phyloP scores from a whole-genome alignment of 2,113 vertebrate species.

The Struthio camelus region DNA sequence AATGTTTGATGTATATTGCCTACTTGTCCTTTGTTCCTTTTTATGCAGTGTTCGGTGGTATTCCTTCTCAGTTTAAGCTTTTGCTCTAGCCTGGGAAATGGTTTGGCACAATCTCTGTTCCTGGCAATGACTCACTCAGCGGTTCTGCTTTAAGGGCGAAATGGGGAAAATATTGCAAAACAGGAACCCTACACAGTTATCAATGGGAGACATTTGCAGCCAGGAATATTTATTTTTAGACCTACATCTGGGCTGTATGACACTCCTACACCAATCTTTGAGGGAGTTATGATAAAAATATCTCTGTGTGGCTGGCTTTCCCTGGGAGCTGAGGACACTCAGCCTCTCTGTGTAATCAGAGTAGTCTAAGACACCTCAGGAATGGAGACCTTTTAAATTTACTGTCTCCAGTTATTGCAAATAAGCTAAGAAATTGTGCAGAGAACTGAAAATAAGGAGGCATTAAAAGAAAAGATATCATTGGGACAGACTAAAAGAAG shows the following conservation, averaged over 20 bases:
- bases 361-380: neutral
- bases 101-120: neutral
- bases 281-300: conserved; percentile 34
- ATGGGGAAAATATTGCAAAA: neutral
- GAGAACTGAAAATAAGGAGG: neutral
- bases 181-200: neutral
- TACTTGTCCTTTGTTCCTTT: neutral
- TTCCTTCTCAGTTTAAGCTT: neutral
- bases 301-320: conserved; percentile 30
- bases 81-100: neutral
- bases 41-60: no score
- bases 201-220: neutral
- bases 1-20: neutral
- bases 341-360: neutral
- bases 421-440: neutral
- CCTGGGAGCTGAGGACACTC: neutral
- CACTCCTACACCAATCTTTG: neutral
- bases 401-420: neutral
- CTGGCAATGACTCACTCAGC: neutral
- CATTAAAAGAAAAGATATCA: neutral
- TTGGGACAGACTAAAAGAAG: neutral
- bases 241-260: neutral
- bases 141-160: neutral
- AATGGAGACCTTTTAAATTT: conserved; percentile 2
- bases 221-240: conserved; percentile 54